Evolutionary conservation across 2,888 invertebrate genomes (phyloP).

Genomic region (Phyllotreta striolata): DNA sequence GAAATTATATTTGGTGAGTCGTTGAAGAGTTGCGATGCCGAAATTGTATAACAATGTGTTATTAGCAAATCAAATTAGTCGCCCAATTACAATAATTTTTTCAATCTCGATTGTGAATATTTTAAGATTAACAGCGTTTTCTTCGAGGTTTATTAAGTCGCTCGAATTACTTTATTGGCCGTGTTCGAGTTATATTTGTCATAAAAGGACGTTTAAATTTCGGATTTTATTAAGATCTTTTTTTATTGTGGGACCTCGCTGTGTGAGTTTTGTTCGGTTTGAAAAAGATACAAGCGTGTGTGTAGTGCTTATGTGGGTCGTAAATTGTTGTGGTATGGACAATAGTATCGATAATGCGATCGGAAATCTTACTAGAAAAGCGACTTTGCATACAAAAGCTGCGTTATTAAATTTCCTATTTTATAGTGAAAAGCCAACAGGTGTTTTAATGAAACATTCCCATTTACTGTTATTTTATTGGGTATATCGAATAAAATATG

Average conservation of each 20-base stretch:
- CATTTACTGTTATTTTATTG: too few species aligned
- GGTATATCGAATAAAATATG: too few species aligned
- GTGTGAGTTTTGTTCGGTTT: conserved; percentile 28
- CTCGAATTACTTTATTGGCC: conserved; percentile 34
- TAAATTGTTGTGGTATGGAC: conserved; percentile 32
- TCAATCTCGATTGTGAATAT: too few species aligned
- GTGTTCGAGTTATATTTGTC: conserved; percentile 37
- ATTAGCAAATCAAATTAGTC: too few species aligned
- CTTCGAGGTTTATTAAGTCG: conserved; percentile 35
- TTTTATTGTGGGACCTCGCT: conserved; percentile 22
- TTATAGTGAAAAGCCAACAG: conserved; percentile 15
- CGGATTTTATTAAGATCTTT: conserved; percentile 20
- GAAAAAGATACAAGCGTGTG: conserved; percentile 11
- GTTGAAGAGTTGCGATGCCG: conserved; percentile 23
- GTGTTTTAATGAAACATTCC: background rate
- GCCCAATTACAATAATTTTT: too few species aligned
- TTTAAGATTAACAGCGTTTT: too few species aligned
- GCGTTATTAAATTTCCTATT: conserved; percentile 21
- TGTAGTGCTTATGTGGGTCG: conserved; percentile 15
- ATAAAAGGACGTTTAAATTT: conserved; percentile 37
- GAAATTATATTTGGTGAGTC: conserved; percentile 28
- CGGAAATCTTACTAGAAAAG: conserved; percentile 23
- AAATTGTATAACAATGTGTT: too few species aligned
- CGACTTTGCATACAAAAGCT: conserved; percentile 20
- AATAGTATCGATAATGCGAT: conserved; percentile 31